These are phyloP conservation scores for Trichomycterus rosablanca DNA, from an alignment of 2,113 vertebrate species.

Conservation along the genomic window DNA sequence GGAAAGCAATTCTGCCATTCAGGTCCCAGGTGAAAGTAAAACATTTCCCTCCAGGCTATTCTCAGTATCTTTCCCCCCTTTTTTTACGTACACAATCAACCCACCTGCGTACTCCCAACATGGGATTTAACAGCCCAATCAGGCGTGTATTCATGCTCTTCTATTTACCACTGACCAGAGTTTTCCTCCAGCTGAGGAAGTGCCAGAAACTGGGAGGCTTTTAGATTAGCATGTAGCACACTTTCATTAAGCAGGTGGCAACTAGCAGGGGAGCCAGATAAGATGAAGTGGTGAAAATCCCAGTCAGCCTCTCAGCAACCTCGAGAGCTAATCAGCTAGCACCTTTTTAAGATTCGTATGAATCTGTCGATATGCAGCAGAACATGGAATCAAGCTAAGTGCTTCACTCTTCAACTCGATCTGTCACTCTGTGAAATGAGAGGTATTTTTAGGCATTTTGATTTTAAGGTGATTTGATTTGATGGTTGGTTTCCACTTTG, in stretches of 20 bases:
- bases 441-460: constrained; percentile 19
- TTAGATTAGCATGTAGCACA: constrained; percentile 25
- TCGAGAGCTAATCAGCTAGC: constrained; percentile 39
- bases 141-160: constrained; percentile 44
- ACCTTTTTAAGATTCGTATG: constrained; percentile 25
- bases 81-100: no score
- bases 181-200: constrained; percentile 32
- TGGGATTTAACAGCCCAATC: constrained; percentile 49
- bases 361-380: constrained; percentile 29
- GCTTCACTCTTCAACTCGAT: constrained; percentile 35
- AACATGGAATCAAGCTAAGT: constrained; percentile 41
- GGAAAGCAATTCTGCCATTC: no score
- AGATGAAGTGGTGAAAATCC: constrained; percentile 24
- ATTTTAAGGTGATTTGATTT: constrained; percentile 12
- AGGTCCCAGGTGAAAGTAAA: no score
- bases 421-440: constrained; percentile 28
- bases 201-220: constrained; percentile 36
- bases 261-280: constrained; percentile 31
- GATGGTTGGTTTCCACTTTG: constrained; percentile 5
- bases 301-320: constrained; percentile 28
- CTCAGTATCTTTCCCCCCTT: no score
- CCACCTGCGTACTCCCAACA: constrained; percentile 12
- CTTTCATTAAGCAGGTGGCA: constrained; percentile 52
- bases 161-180: constrained; percentile 51
- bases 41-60: no score